Percentiles rank a stretch among this genome's conserved stretches.
These are phyloP conservation scores for Anticlea derivata DNA, from an alignment of 2,888 invertebrate genomes.

Conservation along the genomic window DNA sequence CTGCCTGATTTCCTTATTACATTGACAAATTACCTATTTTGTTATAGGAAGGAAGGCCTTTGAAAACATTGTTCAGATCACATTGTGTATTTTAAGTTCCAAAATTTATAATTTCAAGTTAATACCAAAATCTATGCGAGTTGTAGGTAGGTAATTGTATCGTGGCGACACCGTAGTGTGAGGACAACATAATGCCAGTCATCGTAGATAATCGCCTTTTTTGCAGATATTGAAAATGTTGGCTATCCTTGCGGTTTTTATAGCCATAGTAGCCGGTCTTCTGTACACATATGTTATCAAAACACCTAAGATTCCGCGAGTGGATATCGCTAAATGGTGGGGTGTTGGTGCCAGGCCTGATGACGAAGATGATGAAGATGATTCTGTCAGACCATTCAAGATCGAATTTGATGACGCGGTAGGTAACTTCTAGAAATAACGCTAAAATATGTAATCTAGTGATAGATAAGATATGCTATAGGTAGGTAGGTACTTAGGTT, in stretches of 20 bases:
- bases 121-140: no score
- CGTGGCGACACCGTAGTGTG: no score
- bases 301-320: slow-evolving; percentile 53
- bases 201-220: background rate
- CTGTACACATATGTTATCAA: slow-evolving; percentile 42
- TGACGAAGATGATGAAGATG: slow-evolving; percentile 53
- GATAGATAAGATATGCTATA: no score
- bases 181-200: no score
- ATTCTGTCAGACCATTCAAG: slow-evolving; percentile 60
- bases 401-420: slow-evolving; percentile 72
- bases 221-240: slow-evolving; percentile 64
- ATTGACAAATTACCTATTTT: no score
- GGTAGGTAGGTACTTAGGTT: background rate
- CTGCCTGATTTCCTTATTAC: no score
- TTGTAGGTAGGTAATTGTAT: no score
- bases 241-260: slow-evolving; percentile 43
- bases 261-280: slow-evolving; percentile 49
- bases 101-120: no score
- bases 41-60: no score
- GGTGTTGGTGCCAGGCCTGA: slow-evolving; percentile 52
- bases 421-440: slow-evolving; percentile 27
- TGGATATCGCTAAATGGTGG: slow-evolving; percentile 73
- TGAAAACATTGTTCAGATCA: no score
- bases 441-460: no score
- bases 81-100: no score